Base-by-base conservation (phyloP, 2,113 vertebrate species). In the Ailuropoda melanoleuca region DNA sequence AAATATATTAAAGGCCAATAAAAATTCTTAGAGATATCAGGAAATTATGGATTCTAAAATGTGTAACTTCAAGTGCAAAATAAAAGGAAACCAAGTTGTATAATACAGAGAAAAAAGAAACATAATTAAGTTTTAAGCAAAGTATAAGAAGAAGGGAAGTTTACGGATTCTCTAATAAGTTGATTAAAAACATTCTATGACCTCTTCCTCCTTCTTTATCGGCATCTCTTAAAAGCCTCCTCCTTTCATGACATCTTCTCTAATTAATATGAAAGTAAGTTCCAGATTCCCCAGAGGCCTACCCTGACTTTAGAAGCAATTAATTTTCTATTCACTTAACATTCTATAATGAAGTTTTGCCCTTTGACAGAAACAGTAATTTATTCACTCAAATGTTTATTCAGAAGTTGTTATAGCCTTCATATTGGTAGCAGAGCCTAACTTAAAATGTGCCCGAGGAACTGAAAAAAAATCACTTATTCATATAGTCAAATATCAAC, bases 281-380 rank as follows among this genome's bases (percentile, higher is more conserved):
- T 94, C 34, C 39, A 94, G 50, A 94, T 93, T 96, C 88, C 77
- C 84, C 6, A 88, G 77, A 90, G 90, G 48, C 43, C n/a, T 85
- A 92, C 13, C 17, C 43, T 83, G 82, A 93, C 31, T 96, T 90
- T 56, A 94, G 60, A 94, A 93, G 81, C 85, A 96, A 96, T 97
- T 97, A 97, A 95, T 97, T 97, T 94, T 96, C 93, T 96, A 81
- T 95, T 95, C 85, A 97, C 17, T 94, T 97, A 97, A 70, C 34
- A 96, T 93, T 95, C 37, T 88, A 82, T 97, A 95, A 97, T 95
- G 39, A 95, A 97, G 95, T 93, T 97, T 95, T 97, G 53, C 72
- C 66, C 95, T 97, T 97, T 96, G 70, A 97, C 85, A 94, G 77
- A 95, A 97, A 97, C 95, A 90, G 18, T 94, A 95, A 97, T 90